Evolutionary conservation across 1,140 invertebrate species (phyloP).

Genomic region (Sarcophaga bullata): DNA sequence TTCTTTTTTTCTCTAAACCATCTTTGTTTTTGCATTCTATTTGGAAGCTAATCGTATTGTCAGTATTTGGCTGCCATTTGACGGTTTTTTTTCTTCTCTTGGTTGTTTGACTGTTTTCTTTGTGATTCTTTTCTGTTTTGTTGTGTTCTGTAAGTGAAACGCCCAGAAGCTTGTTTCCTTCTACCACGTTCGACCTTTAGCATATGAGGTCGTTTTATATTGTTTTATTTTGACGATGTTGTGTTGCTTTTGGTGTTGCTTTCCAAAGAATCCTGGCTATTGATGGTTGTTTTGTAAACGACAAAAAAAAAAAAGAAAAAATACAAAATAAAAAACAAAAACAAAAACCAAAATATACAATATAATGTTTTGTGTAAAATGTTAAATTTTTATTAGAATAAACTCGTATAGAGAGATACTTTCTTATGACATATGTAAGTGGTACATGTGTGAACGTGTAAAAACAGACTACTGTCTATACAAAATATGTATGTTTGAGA

Average conservation of each 20-base stretch:
- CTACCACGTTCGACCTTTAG: conserved; percentile 33
- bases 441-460: conserved; percentile 17
- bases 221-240: not conserved
- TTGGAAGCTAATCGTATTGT: conserved; percentile 8
- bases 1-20: not conserved
- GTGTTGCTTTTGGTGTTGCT: conserved; percentile 1
- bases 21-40: not conserved
- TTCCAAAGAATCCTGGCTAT: conserved; percentile 28
- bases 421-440: conserved; percentile 24
- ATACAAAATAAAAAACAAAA: not conserved
- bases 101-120: not conserved
- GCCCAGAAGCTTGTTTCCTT: conserved; percentile 31
- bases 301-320: not conserved
- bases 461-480: not conserved
- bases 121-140: not conserved
- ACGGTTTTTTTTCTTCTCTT: not conserved
- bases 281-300: not conserved
- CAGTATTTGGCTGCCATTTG: conserved; percentile 15
- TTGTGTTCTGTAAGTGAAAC: conserved; percentile 30
- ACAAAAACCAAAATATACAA: not conserved
- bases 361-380: conserved; percentile 6
- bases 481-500: not conserved
- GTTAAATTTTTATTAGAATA: conserved; percentile 19
- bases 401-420: not conserved
- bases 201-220: conserved; percentile 28